Evolutionary conservation across 2,888 invertebrate species (phyloP).

Genomic region (Oligia latruncula): DNA sequence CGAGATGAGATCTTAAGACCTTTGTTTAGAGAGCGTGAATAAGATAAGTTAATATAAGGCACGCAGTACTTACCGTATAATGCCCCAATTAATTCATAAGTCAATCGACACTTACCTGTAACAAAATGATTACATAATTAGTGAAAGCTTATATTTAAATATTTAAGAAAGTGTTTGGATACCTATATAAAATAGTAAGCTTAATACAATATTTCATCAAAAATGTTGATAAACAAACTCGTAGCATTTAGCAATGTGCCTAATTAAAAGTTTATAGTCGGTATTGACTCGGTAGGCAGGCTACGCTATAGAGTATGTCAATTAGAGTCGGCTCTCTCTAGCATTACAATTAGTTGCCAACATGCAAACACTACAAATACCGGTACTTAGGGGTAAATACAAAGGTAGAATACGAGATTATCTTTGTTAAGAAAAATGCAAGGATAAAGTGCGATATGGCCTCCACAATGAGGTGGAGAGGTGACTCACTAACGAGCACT

Average conservation of each 20-base stretch:
- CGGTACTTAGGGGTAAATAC: conserved; percentile 23
- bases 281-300: conserved; percentile 12
- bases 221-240: conserved; percentile 30
- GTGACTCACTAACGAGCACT: conserved; percentile 81
- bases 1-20: conserved; percentile 61
- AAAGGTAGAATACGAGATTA: conserved; percentile 52
- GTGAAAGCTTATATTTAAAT: conserved; percentile 58
- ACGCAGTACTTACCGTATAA: conserved; percentile 56
- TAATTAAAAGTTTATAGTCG: conserved; percentile 52
- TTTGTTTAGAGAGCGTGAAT: conserved; percentile 71
- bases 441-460: conserved; percentile 59
- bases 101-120: conserved; percentile 80
- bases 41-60: conserved; percentile 36
- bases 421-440: conserved; percentile 52
- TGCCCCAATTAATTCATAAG: conserved; percentile 49
- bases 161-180: conserved; percentile 51
- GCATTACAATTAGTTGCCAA: conserved; percentile 41
- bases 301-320: conserved; percentile 41
- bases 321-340: conserved; percentile 48
- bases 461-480: conserved; percentile 56
- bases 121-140: conserved; percentile 72
- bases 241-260: conserved; percentile 13
- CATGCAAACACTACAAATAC: conserved; percentile 44
- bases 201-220: conserved; percentile 30
- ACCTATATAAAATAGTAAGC: conserved; percentile 16